Percentiles rank a stretch among this genome's conserved stretches.
Evolutionary conservation across 2,888 invertebrate species (phyloP).

Genomic region (Lasioglossum vierecki): DNA sequence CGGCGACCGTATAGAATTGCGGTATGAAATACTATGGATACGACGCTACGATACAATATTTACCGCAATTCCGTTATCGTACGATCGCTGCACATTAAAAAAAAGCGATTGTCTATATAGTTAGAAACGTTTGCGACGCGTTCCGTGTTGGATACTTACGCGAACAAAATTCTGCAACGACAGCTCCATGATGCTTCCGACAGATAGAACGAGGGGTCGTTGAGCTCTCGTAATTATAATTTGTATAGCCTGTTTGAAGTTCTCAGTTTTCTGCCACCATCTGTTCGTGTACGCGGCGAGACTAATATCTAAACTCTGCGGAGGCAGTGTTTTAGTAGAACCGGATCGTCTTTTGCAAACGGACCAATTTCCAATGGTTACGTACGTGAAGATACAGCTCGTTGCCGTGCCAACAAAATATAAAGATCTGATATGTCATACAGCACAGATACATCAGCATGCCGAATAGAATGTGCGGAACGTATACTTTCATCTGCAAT

Average conservation of each 20-base stretch:
- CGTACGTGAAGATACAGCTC: slow-evolving; percentile 75
- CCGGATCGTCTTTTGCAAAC: background rate
- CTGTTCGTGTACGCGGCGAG: slow-evolving; percentile 70
- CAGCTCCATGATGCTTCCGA: slow-evolving; percentile 72
- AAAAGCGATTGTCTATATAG: too few relatives aligned
- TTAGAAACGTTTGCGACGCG: background rate
- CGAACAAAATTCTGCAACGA: slow-evolving; percentile 75
- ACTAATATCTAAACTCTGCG: slow-evolving; percentile 70
- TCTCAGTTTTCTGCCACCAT: slow-evolving; percentile 74
- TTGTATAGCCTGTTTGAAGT: slow-evolving; percentile 69
- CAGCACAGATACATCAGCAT: slow-evolving; percentile 72
- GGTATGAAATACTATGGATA: too few relatives aligned
- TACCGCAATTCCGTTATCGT: too few relatives aligned
- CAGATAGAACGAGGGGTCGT: slow-evolving; percentile 68
- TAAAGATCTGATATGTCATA: slow-evolving; percentile 77
- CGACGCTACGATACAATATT: too few relatives aligned
- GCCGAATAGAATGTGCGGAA: slow-evolving; percentile 71
- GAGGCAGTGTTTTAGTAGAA: slow-evolving; percentile 21
- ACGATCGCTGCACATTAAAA: too few relatives aligned
- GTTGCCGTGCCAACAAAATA: slow-evolving; percentile 78
- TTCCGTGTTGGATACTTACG: slow-evolving; percentile 58
- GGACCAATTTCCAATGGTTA: background rate
- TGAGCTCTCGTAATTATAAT: slow-evolving; percentile 72
- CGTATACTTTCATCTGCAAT: slow-evolving; percentile 68
- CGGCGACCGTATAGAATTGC: too few relatives aligned